A percentile compares a stretch with the other conserved stretches of the same genome.
These are phyloP conservation scores for Arctopsyche grandis DNA, from an alignment of 1,140 invertebrate genomes.

Conservation along the genomic window DNA sequence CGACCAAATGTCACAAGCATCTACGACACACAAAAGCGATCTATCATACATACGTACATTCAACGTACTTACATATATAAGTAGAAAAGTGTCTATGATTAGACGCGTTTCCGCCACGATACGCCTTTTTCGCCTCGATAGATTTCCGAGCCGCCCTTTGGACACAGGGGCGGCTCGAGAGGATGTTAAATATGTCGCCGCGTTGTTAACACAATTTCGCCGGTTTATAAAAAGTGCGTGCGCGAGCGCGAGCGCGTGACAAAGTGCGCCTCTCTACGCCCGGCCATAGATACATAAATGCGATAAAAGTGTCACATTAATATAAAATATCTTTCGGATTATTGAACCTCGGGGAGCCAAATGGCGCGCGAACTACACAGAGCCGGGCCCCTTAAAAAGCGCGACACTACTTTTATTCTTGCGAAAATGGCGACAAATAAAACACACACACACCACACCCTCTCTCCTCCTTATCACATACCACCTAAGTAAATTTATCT, in stretches of 20 bases:
- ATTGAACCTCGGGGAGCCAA: constrained; percentile 49
- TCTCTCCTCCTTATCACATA: neutral
- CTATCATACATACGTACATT: too few species aligned
- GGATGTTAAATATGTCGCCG: constrained; percentile 38
- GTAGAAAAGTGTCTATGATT: too few species aligned
- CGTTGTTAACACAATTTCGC: constrained; percentile 41
- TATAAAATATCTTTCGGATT: constrained; percentile 50
- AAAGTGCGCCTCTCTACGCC: constrained; percentile 30
- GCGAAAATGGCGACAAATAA: neutral
- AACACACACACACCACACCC: neutral
- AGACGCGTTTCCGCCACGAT: too few species aligned
- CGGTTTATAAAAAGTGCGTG: constrained; percentile 36
- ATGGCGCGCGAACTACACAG: constrained; percentile 38
- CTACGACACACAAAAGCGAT: too few species aligned
- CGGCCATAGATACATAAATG: constrained; percentile 45
- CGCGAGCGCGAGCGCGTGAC: constrained; percentile 31
- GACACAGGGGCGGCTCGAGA: neutral
- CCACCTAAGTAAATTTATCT: neutral
- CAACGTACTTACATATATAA: too few species aligned
- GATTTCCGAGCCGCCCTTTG: too few species aligned
- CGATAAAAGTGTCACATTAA: constrained; percentile 52
- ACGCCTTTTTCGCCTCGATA: too few species aligned
- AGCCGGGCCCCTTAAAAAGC: neutral
- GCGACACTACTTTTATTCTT: constrained; percentile 11
- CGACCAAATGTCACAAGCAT: too few species aligned